Evolutionary conservation across 2,888 invertebrate genomes (phyloP).

Genomic region (Drosophila sordidapex): DNA sequence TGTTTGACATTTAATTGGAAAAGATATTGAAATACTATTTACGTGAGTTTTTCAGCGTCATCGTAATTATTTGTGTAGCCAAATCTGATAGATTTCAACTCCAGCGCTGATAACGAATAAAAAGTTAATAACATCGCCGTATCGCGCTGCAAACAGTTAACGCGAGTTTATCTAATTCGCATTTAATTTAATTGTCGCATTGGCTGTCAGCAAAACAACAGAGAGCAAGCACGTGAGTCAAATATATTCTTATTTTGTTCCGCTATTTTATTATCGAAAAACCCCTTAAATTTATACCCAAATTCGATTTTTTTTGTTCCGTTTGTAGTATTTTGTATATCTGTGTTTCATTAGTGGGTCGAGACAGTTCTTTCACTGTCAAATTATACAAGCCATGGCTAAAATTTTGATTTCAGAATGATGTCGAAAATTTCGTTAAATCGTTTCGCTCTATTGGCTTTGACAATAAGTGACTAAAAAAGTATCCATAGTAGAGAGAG

Average conservation of each 20-base stretch:
- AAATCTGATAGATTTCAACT: conserved; percentile 22
- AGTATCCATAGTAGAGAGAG: not conserved
- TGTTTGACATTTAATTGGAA: conserved; percentile 40
- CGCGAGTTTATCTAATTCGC: conserved; percentile 42
- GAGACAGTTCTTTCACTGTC: not conserved
- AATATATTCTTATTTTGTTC: not conserved
- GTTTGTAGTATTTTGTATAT: not conserved
- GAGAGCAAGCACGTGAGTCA: conserved; percentile 35
- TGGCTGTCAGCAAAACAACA: conserved; percentile 4
- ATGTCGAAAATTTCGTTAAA: not conserved
- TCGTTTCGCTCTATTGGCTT: not conserved
- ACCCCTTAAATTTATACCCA: not conserved
- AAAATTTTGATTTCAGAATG: not conserved
- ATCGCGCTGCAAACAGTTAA: conserved; percentile 37
- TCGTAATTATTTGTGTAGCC: conserved; percentile 1
- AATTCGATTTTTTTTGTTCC: not conserved
- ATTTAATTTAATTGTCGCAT: conserved; percentile 40
- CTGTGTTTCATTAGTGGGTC: not conserved
- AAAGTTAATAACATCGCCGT: conserved; percentile 20
- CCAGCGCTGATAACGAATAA: conserved; percentile 31
- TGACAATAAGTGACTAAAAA: not conserved
- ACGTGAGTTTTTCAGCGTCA: conserved; percentile 16
- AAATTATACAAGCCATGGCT: not conserved
- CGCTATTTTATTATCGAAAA: not conserved
- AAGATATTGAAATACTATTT: conserved; percentile 39